Evolutionary conservation across 2,888 invertebrate species (phyloP), one percentile per base, ranked within the genome.

Genomic region (Erynnis tages): DNA sequence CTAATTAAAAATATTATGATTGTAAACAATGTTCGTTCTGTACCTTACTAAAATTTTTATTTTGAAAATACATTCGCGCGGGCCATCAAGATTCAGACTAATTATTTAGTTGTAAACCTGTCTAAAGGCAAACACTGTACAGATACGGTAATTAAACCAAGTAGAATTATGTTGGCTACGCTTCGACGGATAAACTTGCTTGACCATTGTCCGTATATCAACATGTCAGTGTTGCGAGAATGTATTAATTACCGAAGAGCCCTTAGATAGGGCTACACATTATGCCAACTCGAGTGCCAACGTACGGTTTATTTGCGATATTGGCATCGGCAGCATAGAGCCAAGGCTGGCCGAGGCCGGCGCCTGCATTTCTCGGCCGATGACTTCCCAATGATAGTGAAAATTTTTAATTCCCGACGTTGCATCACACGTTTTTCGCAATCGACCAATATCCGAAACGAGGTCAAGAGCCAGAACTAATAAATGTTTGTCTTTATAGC

Each of bases 221-320:
- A 62, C 67, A 68, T 72, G 67, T 67, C 61, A 63, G 65, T 59
- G 65, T 60, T 62, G 64, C 58, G 63, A 56, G 56, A 68, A 73
- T 69, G 71, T 56, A 55, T 59, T 56, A 74, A 73, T 73, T 53
- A 46, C 48, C 62, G 72, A 69, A 71, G 70, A 60, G 62, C 78
- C 75, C 73, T 75, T 76, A 74, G 71, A 66, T 71, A 77, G 76
- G 76, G 77, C 76, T 73, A 73, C 71, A 70, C 66, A 65, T 68
- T 67, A 73, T 84, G 84, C 84, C 83, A 82, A 78, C 73, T 59
- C 66, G 65, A 73, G 72, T 87, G 87, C 86, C 88, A 88, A 83
- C 86, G 73, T 67, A 64, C 72, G 73, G 83, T 82, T 85, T 89
- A 89, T 89, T 88, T 89, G 83, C 77, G 82, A 83, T 80, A 80